A percentile compares a stretch with the other conserved stretches of the same genome.
Conservation (phyloP, 2,113 vertebrate species). For the Mormyrus iriodes region DNA sequence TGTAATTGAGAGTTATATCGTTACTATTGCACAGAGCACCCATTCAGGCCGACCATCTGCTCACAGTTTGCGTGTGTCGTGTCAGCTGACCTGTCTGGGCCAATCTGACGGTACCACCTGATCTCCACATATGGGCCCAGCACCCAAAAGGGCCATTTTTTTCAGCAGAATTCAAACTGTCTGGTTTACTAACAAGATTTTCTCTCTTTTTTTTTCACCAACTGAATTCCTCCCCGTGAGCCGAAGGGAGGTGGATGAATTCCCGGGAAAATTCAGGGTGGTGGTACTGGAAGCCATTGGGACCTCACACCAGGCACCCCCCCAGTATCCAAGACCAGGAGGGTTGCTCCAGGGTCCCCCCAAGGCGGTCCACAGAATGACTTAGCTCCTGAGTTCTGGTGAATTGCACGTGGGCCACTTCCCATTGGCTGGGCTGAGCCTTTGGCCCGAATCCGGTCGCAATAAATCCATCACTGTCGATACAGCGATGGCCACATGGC, state of each 20-base stretch:
- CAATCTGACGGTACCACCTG: not conserved
- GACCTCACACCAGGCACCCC: not conserved
- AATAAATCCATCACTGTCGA: not conserved
- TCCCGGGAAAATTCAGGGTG: not conserved
- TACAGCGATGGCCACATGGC: not conserved
- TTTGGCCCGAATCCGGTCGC: not conserved
- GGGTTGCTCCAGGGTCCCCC: not conserved
- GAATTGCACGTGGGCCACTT: not conserved
- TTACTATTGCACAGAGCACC: slow-evolving; percentile 60
- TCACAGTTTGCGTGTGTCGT: not conserved
- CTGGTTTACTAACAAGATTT: not conserved
- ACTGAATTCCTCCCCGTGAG: not conserved
- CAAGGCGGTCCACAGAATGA: not conserved
- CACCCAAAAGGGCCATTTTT: not conserved
- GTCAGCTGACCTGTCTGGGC: not conserved
- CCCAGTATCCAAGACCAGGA: not conserved
- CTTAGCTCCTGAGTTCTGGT: not conserved
- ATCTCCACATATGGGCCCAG: not conserved
- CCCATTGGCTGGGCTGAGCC: not conserved
- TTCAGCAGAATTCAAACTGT: not conserved
- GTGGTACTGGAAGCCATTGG: not conserved
- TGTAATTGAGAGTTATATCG: slow-evolving; percentile 61
- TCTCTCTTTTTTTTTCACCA: not conserved
- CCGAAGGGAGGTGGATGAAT: not conserved
- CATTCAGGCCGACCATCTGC: slow-evolving; percentile 44